Evolutionary conservation across 2,113 vertebrate genomes (phyloP).

Genomic region (Xiphophorus hellerii): DNA sequence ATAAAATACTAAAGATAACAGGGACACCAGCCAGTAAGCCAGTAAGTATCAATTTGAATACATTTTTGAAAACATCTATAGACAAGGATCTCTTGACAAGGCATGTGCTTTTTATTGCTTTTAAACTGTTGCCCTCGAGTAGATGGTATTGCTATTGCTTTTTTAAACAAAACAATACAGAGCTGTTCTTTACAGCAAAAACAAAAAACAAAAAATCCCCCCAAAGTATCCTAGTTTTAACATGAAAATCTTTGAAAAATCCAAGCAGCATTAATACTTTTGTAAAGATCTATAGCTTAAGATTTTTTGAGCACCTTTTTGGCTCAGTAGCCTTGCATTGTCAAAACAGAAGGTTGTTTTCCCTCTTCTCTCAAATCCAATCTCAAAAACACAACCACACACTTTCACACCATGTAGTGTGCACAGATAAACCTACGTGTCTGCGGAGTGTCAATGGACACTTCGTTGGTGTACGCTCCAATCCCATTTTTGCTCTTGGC

Average conservation of each 20-base stretch:
- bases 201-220: no score
- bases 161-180: no score
- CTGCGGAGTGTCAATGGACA: conserved; percentile 94
- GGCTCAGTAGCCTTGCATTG: conserved; percentile 45
- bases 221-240: neutral
- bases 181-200: no score
- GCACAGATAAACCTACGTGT: conserved; percentile 89
- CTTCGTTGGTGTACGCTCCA: conserved; percentile 94
- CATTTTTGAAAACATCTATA: neutral
- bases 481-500: conserved; percentile 94
- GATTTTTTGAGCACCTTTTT: neutral
- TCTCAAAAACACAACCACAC: conserved; percentile 18
- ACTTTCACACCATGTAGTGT: conserved; percentile 26
- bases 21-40: neutral
- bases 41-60: neutral
- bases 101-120: no score
- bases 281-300: neutral
- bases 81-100: neutral
- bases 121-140: no score
- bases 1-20: neutral
- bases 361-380: conserved; percentile 7
- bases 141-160: no score
- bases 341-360: conserved; percentile 41
- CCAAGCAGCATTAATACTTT: neutral
- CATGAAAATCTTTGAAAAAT: neutral